phyloP scores from a whole-genome alignment of 2,113 vertebrate species.

The Hystrix brachyura region DNA sequence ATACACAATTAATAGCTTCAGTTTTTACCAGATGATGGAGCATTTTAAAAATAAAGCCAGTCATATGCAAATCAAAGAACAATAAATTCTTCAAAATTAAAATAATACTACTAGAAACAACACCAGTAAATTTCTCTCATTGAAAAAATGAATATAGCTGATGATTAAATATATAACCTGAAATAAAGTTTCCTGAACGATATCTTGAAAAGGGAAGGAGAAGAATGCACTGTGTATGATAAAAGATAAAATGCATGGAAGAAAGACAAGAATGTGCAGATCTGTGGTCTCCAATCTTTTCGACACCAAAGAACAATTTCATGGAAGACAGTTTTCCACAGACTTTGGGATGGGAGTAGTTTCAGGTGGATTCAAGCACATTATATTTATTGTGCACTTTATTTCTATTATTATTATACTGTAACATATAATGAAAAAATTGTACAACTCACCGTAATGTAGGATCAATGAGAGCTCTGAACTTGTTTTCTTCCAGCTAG shows the following conservation, averaged over 20 bases:
- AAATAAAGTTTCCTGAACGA: conserved; percentile 1
- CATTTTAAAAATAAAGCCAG: not conserved
- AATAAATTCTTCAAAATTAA: not conserved
- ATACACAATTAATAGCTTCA: not conserved
- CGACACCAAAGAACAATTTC: no score
- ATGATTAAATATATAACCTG: not conserved
- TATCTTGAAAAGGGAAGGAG: not conserved
- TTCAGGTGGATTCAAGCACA: no score
- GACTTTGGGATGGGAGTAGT: no score
- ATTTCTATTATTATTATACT: no score
- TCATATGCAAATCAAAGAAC: not conserved
- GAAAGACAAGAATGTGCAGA: not conserved
- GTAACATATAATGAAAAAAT: no score
- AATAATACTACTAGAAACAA: not conserved
- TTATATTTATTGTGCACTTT: no score
- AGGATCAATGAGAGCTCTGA: no score
- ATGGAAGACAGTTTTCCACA: no score
- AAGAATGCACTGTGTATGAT: not conserved
- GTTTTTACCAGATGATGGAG: not conserved
- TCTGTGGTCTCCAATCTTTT: no score
- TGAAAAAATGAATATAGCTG: not conserved
- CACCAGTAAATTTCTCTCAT: not conserved
- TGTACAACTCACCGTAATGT: no score
- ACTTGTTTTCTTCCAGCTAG: no score
- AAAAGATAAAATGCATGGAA: not conserved